Conservation (phyloP, 2,113 vertebrate species). For the Brachypteracias leptosomus region DNA sequence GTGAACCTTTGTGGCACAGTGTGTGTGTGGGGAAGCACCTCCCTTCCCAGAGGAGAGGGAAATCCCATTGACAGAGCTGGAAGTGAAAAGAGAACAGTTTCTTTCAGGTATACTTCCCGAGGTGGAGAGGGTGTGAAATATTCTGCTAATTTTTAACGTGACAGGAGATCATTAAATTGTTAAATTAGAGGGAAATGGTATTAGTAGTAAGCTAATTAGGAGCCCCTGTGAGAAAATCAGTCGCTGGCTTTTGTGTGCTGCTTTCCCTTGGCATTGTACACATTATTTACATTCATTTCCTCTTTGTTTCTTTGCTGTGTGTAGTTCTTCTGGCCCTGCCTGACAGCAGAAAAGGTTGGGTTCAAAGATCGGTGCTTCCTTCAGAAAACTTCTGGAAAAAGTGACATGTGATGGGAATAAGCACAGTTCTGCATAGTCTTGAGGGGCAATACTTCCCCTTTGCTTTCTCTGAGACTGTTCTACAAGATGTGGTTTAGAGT, state of each 20-base stretch:
- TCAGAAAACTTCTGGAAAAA: background rate
- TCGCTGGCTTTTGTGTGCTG: background rate
- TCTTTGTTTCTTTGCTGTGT: background rate
- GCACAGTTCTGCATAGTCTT: background rate
- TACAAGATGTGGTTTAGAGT: background rate
- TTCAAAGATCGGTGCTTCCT: background rate
- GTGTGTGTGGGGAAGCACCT: background rate
- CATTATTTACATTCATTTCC: background rate
- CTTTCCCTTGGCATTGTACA: background rate
- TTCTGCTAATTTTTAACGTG: background rate
- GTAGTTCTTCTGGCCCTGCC: background rate
- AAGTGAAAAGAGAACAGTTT: background rate
- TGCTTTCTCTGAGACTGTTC: background rate
- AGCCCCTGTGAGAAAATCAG: background rate
- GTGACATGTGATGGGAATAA: background rate
- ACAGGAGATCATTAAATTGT: background rate
- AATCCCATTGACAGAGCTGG: background rate
- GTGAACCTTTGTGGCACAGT: background rate
- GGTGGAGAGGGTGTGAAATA: background rate
- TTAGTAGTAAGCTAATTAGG: background rate
- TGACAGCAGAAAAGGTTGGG: background rate
- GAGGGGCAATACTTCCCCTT: background rate
- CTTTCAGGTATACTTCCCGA: background rate
- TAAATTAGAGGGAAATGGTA: background rate
- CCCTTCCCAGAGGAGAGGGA: background rate